Conservation (phyloP, 2,888 invertebrate genomes). For the Epinotia demarniana region DNA sequence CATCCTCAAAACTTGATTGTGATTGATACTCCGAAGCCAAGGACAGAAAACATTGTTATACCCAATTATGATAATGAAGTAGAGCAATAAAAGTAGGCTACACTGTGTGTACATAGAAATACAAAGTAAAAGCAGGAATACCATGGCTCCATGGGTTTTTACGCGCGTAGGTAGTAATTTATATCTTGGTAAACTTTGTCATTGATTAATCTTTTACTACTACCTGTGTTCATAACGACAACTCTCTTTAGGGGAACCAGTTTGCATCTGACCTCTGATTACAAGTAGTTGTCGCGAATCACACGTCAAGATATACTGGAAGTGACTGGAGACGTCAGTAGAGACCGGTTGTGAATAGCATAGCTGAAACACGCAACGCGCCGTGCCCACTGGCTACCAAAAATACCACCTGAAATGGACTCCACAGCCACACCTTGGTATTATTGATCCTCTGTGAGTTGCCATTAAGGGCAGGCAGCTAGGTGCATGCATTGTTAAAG, state of each 20-base stretch:
- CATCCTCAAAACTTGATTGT: too few relatives aligned
- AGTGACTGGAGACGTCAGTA: neutral
- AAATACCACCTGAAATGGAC: conserved; percentile 54
- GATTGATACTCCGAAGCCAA: too few relatives aligned
- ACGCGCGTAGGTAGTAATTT: neutral
- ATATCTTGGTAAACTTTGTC: conserved; percentile 8
- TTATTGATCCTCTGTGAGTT: conserved; percentile 56
- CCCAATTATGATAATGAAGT: neutral
- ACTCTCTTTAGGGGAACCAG: neutral
- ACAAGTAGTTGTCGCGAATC: neutral
- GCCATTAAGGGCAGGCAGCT: conserved; percentile 3
- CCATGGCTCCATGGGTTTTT: neutral
- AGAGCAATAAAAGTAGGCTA: neutral
- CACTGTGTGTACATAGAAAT: neutral
- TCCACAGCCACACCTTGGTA: conserved; percentile 56
- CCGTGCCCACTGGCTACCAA: conserved; percentile 48
- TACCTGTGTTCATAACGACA: neutral
- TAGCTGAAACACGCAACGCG: conserved; percentile 49
- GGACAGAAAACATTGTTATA: neutral
- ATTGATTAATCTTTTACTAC: conserved; percentile 47
- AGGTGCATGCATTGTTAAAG: conserved; percentile 20
- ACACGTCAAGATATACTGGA: neutral
- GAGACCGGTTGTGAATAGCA: neutral
- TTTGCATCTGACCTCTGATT: neutral
- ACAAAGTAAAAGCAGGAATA: neutral